A percentile compares a stretch with the other conserved stretches of the same genome.
These are phyloP conservation scores for Microctenopoma steveboyesi DNA, from an alignment of 2,797 vertebrate species.

Conservation along the genomic window DNA sequence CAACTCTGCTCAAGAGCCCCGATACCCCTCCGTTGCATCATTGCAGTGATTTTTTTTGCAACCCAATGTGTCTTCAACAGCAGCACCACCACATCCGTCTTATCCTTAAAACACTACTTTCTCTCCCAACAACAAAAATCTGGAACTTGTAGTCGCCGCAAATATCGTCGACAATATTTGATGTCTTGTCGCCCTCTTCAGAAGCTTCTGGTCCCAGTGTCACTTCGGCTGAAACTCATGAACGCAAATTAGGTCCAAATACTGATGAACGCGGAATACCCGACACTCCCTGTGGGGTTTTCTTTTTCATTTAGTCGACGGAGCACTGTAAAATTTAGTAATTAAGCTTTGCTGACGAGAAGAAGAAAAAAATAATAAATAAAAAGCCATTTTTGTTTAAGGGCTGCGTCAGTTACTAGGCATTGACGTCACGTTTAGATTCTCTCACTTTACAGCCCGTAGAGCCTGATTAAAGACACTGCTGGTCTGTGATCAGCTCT, in stretches of 20 bases:
- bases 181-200: conserved; percentile 70
- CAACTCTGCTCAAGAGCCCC: conserved; percentile 83
- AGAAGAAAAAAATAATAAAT: conserved; percentile 67
- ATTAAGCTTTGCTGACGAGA: conserved; percentile 86
- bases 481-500: conserved; percentile 76
- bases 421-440: conserved; percentile 99
- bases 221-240: conserved; percentile 77
- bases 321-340: conserved; percentile 78
- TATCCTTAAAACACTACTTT: conserved; percentile 46
- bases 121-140: conserved; percentile 35
- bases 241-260: conserved; percentile 62
- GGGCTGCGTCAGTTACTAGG: conserved; percentile 98
- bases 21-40: conserved; percentile 85
- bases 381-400: conserved; percentile 82
- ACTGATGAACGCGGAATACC: conserved; percentile 40
- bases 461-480: conserved; percentile 89
- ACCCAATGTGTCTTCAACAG: conserved; percentile 70
- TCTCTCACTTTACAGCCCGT: conserved; percentile 96
- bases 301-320: conserved; percentile 56
- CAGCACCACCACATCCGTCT: conserved; percentile 55
- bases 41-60: conserved; percentile 81
- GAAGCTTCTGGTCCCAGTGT: conserved; percentile 65
- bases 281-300: conserved; percentile 36
- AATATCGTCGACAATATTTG: conserved; percentile 48
- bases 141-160: conserved; percentile 51